Evolutionary conservation across 2,888 invertebrate genomes (phyloP).

Genomic region (Drosophila borealis): DNA sequence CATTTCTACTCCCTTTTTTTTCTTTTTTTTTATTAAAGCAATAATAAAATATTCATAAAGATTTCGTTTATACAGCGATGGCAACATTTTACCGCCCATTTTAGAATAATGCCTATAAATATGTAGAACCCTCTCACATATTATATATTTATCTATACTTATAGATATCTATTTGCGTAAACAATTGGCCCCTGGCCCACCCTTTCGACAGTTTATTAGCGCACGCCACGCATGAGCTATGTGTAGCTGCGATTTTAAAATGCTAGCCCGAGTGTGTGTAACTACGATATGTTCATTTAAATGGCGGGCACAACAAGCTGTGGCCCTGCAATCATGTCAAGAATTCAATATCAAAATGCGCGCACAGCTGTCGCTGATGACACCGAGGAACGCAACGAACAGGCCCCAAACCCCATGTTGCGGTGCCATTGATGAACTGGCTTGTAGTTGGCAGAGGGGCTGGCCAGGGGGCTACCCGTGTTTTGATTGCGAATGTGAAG

Average conservation of each 20-base stretch:
- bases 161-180: slow-evolving; percentile 7
- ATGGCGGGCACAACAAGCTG: slow-evolving; percentile 65
- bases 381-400: slow-evolving; percentile 52
- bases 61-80: slow-evolving; percentile 65
- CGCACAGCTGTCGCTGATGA: slow-evolving; percentile 78
- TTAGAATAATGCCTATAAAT: slow-evolving; percentile 58
- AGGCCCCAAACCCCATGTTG: slow-evolving; percentile 24
- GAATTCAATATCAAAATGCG: slow-evolving; percentile 78
- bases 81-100: slow-evolving; percentile 53
- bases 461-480: slow-evolving; percentile 11
- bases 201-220: slow-evolving; percentile 18
- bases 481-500: slow-evolving; percentile 73
- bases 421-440: slow-evolving; percentile 69
- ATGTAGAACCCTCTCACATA: slow-evolving; percentile 8
- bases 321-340: slow-evolving; percentile 76
- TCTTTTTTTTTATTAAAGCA: slow-evolving; percentile 64
- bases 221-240: slow-evolving; percentile 7
- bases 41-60: slow-evolving; percentile 82
- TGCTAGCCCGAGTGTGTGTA: slow-evolving; percentile 24
- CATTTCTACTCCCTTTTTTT: slow-evolving; percentile 1
- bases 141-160: slow-evolving; percentile 1
- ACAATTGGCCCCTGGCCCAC: slow-evolving; percentile 1
- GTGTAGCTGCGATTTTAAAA: slow-evolving; percentile 43
- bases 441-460: slow-evolving; percentile 21
- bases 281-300: slow-evolving; percentile 63